Conservation (phyloP, 2,797 vertebrate genomes). For the Mionectes olivaceus region DNA sequence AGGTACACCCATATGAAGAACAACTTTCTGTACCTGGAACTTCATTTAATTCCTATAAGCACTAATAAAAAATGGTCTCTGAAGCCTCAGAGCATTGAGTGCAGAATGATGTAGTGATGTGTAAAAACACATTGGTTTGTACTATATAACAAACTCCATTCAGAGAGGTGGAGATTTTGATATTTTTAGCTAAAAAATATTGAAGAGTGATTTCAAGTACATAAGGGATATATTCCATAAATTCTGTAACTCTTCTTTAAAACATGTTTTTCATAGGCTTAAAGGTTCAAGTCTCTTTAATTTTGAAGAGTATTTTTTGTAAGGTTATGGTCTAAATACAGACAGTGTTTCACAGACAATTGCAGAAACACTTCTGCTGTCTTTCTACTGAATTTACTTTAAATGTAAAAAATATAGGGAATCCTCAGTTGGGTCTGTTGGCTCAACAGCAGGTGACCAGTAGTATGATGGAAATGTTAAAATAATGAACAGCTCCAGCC, state of each 20-base stretch:
- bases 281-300: background rate
- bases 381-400: slow-evolving; percentile 1
- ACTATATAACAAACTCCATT: background rate
- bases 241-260: background rate
- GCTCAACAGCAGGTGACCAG: slow-evolving; percentile 27
- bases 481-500: slow-evolving; percentile 53
- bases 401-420: background rate
- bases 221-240: background rate
- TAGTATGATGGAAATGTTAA: slow-evolving; percentile 28
- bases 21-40: background rate
- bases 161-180: background rate
- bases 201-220: background rate
- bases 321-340: background rate
- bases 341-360: background rate
- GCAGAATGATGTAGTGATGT: background rate
- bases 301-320: background rate
- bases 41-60: background rate
- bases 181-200: background rate
- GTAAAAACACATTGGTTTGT: slow-evolving; percentile 19
- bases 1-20: background rate
- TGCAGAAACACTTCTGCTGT: background rate
- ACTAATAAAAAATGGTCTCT: background rate
- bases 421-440: slow-evolving; percentile 17
- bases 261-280: background rate
- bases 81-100: background rate